Evolutionary conservation across 2,113 vertebrate species (phyloP).

Genomic region (Neolamprologus variostigma): DNA sequence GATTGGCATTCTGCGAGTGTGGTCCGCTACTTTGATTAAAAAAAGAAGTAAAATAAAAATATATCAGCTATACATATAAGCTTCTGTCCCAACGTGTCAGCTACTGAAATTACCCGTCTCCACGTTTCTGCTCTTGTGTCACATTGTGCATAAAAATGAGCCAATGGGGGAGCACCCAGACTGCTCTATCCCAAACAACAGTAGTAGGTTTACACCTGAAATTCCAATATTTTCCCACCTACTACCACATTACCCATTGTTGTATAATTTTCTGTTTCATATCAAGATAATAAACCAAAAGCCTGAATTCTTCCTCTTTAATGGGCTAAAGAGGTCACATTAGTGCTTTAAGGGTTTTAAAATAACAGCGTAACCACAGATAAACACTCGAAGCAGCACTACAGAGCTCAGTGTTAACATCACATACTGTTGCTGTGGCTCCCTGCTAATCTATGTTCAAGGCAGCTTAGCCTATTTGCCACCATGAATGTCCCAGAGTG

Average conservation of each 20-base stretch:
- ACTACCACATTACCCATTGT: not conserved
- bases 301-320: not conserved
- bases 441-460: slow-evolving; percentile 30
- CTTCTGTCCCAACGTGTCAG: not conserved
- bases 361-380: not conserved
- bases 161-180: slow-evolving; percentile 2
- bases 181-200: not conserved
- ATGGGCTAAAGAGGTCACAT: slow-evolving; percentile 1
- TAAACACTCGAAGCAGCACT: not conserved
- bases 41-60: not conserved
- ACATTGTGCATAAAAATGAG: not conserved
- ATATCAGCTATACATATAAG: not conserved
- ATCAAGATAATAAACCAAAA: slow-evolving; percentile 22
- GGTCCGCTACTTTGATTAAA: not conserved
- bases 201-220: not conserved
- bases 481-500: slow-evolving; percentile 12
- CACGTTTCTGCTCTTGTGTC: not conserved
- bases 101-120: slow-evolving; percentile 2
- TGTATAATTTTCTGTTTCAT: not conserved
- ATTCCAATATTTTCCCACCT: not conserved
- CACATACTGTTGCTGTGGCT: not conserved
- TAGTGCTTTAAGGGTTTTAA: not conserved
- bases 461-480: slow-evolving; percentile 2
- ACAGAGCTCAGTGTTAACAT: not conserved
- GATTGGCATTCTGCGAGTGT: not conserved